A percentile compares a stretch with the other conserved stretches of the same genome.
Evolutionary conservation across 2,888 invertebrate genomes (phyloP).

Genomic region (Tetragonisca angustula): DNA sequence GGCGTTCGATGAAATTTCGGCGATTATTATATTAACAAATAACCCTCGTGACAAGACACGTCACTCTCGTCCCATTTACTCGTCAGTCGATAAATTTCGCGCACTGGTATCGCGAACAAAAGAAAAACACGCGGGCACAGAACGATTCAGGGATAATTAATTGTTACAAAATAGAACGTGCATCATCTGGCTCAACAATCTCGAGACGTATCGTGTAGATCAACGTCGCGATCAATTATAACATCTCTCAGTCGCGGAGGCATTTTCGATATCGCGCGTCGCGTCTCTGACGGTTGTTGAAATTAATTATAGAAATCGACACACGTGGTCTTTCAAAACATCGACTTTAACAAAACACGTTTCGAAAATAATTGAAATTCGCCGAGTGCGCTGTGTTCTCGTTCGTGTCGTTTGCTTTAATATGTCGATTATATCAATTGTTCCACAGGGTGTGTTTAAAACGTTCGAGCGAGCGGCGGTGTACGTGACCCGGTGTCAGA

Average conservation of each 20-base stretch:
- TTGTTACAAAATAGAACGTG: background rate
- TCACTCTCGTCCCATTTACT: background rate
- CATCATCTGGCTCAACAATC: background rate
- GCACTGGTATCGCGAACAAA: background rate
- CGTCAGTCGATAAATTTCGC: background rate
- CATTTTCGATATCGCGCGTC: background rate
- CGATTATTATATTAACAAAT: background rate
- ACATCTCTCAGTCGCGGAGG: background rate
- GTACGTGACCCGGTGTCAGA: slow-evolving; percentile 16
- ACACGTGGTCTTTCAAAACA: background rate
- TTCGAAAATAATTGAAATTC: background rate
- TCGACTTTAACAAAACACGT: background rate
- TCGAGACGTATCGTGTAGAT: background rate
- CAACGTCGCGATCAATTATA: background rate
- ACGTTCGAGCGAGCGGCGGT: background rate
- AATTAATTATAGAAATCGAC: background rate
- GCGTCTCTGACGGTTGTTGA: too few relatives aligned
- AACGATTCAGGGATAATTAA: background rate
- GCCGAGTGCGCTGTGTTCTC: background rate
- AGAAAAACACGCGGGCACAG: background rate
- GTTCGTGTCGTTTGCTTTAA: background rate
- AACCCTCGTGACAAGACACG: background rate
- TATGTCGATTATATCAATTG: slow-evolving; percentile 13
- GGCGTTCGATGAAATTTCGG: background rate
- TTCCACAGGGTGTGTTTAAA: slow-evolving; percentile 2